phyloP scores from a whole-genome alignment of 2,113 vertebrate genomes.

The Hiodon tergisus region DNA sequence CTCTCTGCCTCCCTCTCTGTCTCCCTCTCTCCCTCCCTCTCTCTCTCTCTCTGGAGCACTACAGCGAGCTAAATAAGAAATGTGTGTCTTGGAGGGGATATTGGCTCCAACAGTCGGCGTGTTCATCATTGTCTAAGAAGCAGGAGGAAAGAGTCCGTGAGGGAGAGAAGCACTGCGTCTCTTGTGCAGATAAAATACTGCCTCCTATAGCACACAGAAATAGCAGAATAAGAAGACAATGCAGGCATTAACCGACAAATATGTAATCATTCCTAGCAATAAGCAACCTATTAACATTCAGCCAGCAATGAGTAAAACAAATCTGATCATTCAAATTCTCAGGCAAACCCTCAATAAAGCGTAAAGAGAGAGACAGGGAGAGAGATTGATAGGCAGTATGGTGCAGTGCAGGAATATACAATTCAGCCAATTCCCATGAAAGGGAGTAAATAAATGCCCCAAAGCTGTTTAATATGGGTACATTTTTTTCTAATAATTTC shows the following conservation, averaged over 20 bases:
- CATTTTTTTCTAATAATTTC: slow-evolving; percentile 15
- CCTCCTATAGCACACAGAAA: not conserved
- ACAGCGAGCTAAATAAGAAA: not conserved
- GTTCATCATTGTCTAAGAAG: not conserved
- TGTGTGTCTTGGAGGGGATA: not conserved
- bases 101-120: not conserved
- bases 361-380: not conserved
- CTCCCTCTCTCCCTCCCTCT: not conserved
- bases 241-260: slow-evolving; percentile 1
- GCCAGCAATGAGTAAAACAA: slow-evolving; percentile 10
- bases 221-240: slow-evolving; percentile 3
- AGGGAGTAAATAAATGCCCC: slow-evolving; percentile 15
- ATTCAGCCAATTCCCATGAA: slow-evolving; percentile 5
- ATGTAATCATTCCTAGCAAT: slow-evolving; percentile 5
- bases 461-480: slow-evolving; percentile 15
- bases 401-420: slow-evolving; percentile 6
- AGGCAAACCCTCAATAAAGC: not conserved
- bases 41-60: not conserved
- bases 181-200: not conserved
- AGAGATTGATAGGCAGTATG: slow-evolving; percentile 9
- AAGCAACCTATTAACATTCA: slow-evolving; percentile 16
- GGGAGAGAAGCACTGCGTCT: not conserved
- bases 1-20: not conserved
- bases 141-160: too few relatives aligned
- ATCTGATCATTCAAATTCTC: slow-evolving; percentile 9